phyloP scores from a whole-genome alignment of 2,113 vertebrate species.

The Bos indicus region DNA sequence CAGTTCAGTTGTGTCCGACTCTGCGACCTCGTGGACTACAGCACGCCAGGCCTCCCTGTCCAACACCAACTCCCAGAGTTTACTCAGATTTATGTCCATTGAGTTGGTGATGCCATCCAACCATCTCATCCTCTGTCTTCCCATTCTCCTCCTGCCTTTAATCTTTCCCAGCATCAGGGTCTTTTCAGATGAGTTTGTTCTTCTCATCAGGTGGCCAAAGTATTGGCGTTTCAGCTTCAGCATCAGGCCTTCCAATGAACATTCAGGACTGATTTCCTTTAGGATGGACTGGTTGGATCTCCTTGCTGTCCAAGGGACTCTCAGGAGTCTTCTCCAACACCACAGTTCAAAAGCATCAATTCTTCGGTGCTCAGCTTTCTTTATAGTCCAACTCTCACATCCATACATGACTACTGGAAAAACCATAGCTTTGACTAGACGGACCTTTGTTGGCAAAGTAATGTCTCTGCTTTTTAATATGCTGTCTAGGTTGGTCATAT shows the following conservation, averaged over 20 bases:
- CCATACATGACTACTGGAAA: background rate
- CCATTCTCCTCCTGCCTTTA: background rate
- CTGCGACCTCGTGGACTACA: background rate
- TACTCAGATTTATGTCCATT: background rate
- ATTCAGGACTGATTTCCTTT: background rate
- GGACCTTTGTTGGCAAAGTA: background rate
- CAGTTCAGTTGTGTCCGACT: background rate
- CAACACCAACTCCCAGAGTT: background rate
- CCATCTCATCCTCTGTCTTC: background rate
- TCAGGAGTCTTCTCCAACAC: background rate
- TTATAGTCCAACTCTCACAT: background rate
- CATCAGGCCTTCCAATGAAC: background rate
- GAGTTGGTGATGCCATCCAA: background rate
- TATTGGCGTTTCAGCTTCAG: background rate
- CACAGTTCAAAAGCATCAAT: background rate
- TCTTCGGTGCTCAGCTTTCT: background rate
- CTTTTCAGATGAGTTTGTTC: background rate
- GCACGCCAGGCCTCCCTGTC: background rate
- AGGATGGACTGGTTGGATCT: background rate
- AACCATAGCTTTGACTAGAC: background rate
- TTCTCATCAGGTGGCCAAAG: background rate
- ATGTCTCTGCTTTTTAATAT: background rate
- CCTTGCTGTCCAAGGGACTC: background rate
- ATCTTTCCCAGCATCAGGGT: background rate
- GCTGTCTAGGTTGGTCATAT: background rate